A percentile compares a stretch with the other conserved stretches of the same genome.
phyloP scores from a whole-genome alignment of 2,113 vertebrate genomes.

The Urocynchramus pylzowi region DNA sequence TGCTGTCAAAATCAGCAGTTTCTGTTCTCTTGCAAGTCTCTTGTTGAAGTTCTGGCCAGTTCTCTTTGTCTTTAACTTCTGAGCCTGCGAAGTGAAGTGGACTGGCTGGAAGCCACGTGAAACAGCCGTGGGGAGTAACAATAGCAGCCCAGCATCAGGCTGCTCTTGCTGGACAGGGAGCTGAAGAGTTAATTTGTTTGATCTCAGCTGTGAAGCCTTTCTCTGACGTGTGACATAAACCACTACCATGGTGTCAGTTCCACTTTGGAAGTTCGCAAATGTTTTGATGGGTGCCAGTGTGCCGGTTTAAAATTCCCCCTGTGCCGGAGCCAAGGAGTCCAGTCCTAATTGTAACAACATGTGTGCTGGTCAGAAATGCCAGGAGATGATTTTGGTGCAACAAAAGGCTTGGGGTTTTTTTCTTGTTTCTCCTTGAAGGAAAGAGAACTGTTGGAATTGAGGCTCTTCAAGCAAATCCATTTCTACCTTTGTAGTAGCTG shows the following conservation, averaged over 20 bases:
- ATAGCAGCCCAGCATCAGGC: not conserved
- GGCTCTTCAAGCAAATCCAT: conserved; percentile 50
- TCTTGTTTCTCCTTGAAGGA: conserved; percentile 55
- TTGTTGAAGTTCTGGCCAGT: not conserved
- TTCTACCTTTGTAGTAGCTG: conserved; percentile 16
- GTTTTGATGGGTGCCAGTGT: conserved; percentile 80
- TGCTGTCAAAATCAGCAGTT: not conserved
- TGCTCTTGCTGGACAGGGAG: conserved; percentile 15
- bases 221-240: conserved; percentile 73
- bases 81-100: not conserved
- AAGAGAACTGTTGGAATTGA: conserved; percentile 51
- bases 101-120: conserved; percentile 5
- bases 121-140: not conserved
- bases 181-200: conserved; percentile 68
- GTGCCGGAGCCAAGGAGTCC: conserved; percentile 72
- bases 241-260: conserved; percentile 73
- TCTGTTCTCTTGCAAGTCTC: not conserved
- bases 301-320: conserved; percentile 70
- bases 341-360: conserved; percentile 76
- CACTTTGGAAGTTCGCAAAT: conserved; percentile 73
- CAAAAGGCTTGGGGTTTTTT: conserved; percentile 17
- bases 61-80: not conserved
- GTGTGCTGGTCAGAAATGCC: conserved; percentile 72
- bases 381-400: conserved; percentile 71
- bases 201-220: conserved; percentile 30